Evolutionary conservation across 2,888 invertebrate genomes (phyloP).

Genomic region (Drosophila prostipennis): DNA sequence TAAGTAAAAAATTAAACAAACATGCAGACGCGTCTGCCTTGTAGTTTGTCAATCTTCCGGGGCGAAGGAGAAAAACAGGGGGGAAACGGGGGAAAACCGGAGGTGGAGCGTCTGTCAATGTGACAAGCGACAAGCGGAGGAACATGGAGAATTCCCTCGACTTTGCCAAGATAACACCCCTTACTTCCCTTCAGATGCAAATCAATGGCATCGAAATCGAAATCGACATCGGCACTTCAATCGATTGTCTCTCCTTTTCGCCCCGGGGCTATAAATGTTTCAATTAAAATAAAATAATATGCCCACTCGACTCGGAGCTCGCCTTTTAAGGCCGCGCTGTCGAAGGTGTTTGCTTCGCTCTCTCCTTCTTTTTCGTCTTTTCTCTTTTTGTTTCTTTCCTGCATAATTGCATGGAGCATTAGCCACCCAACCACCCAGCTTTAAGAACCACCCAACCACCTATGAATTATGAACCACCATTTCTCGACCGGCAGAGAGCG

Average conservation of each 20-base stretch:
- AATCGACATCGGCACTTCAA: conserved; percentile 68
- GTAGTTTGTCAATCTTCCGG: conserved; percentile 67
- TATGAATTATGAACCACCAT: conserved; percentile 70
- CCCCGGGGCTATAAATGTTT: conserved; percentile 70
- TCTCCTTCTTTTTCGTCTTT: conserved; percentile 46
- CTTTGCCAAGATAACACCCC: conserved; percentile 2
- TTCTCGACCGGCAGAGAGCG: conserved; percentile 37
- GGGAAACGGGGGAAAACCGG: not conserved
- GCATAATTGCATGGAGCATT: conserved; percentile 68
- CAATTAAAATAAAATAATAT: conserved; percentile 72
- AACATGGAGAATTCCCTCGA: conserved; percentile 60
- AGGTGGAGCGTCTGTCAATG: conserved; percentile 66
- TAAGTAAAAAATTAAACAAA: conserved; percentile 79
- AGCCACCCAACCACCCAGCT: conserved; percentile 34
- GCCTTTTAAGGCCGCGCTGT: conserved; percentile 64
- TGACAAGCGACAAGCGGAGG: conserved; percentile 76
- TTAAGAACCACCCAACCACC: conserved; percentile 44
- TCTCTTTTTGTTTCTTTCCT: conserved; percentile 37
- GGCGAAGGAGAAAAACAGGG: not conserved
- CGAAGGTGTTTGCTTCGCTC: conserved; percentile 21
- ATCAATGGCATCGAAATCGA: conserved; percentile 64
- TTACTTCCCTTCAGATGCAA: conserved; percentile 50
- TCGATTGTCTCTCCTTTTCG: conserved; percentile 56
- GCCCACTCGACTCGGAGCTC: conserved; percentile 60
- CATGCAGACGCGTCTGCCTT: conserved; percentile 74